These are phyloP conservation scores for Phoeniculus purpureus DNA, from an alignment of 2,797 vertebrate species.

Conservation along the genomic window DNA sequence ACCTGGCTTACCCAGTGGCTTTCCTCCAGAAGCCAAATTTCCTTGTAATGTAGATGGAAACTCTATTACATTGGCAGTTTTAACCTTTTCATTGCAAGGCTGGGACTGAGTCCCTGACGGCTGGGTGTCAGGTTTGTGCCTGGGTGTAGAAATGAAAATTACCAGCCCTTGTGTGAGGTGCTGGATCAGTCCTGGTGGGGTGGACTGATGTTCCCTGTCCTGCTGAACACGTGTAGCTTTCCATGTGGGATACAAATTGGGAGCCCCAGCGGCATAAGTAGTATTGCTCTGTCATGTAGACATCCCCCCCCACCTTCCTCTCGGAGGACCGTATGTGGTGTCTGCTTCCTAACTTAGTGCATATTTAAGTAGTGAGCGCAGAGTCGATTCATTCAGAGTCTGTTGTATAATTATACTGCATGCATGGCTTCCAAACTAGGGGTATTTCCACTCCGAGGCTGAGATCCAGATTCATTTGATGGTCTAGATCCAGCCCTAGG, in stretches of 20 bases:
- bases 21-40: neutral
- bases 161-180: neutral
- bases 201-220: neutral
- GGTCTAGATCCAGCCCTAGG: neutral
- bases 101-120: neutral
- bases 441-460: neutral
- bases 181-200: neutral
- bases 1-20: neutral
- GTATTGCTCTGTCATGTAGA: neutral
- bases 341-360: neutral
- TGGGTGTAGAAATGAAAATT: neutral
- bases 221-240: neutral
- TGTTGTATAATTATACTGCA: neutral
- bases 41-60: neutral
- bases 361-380: neutral
- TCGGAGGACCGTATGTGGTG: neutral
- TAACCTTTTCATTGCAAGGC: neutral
- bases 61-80: neutral
- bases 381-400: neutral
- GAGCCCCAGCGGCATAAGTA: neutral
- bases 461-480: neutral
- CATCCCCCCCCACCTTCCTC: neutral
- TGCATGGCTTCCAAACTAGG: neutral
- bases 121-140: neutral
- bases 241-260: fast-evolving